Base-by-base conservation (phyloP, 2,113 vertebrate genomes). In the Chaetodon trifascialis region DNA sequence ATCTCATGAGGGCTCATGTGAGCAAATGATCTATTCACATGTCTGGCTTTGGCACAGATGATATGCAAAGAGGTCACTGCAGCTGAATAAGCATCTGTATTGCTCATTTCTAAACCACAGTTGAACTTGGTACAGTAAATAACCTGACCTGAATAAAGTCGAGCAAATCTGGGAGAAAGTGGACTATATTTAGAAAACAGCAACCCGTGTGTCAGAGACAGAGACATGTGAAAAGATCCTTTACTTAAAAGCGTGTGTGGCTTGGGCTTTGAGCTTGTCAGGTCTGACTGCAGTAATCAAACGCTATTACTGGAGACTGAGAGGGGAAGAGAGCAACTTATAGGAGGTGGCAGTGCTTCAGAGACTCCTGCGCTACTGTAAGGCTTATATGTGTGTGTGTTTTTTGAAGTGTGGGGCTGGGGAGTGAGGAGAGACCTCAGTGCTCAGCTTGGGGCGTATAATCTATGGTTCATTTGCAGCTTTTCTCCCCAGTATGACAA, bases 381-480 rank as follows among this genome's bases (percentile, higher is more conserved):
- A 79, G 81, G 72, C 80, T 87, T 83, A 83, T 76, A 70, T 89
- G 79, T 83, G 75, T 16, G 30, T 30, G 83, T 82, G 67, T 88
- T 87, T 85, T 84, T 88, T 80, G 73, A 83, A 88, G 84, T 82
- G 88, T 58, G 67, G 73, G 60, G 54, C 81, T 68, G 55, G 73
- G 74, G 88, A 89, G 88, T 46, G 88, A 90, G 88, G 86, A 79
- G 88, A 92, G 88, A 94, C 92, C 93, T 93, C 84, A 4, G 83
- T 17, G 84, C 91, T 91, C 94, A 87, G 92, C 90, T 94, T 75
- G 88, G 88, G 93, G 93, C 83, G 85, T 91, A 94, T 94, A 95
- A 95, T 94, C 92, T 93, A 90, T 88, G 94, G 92, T 94, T 95
- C 94, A 94, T 95, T 94, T 95, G 91, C 93, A 94, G 92, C 93